Percentiles rank a stretch among this genome's conserved stretches.
phyloP scores from a whole-genome alignment of 2,797 vertebrate genomes.

The Nothura maculosa region DNA sequence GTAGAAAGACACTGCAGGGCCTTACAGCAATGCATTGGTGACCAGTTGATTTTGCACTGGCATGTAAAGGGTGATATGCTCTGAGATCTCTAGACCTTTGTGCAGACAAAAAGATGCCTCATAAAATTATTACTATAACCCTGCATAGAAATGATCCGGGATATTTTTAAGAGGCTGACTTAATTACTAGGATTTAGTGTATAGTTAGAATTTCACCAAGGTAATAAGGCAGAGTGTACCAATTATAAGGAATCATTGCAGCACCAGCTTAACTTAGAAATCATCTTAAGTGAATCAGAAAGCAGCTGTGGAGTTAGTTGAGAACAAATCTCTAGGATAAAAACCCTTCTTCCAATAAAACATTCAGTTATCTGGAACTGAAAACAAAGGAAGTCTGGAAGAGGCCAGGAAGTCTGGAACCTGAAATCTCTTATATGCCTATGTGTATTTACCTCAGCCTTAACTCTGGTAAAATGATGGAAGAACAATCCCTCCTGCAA shows the following conservation, averaged over 20 bases:
- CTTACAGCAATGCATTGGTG: not conserved
- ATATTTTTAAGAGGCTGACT: constrained; percentile 35
- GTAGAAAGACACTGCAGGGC: not conserved
- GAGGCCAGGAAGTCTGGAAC: not conserved
- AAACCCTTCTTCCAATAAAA: not conserved
- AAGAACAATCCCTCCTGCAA: not conserved
- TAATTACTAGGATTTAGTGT: constrained; percentile 37
- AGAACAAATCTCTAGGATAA: constrained; percentile 4
- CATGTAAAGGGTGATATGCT: not conserved
- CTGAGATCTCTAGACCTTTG: not conserved
- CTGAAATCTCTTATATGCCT: not conserved
- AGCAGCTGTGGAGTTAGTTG: constrained; percentile 39
- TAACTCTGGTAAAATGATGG: not conserved
- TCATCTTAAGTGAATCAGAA: constrained; percentile 48
- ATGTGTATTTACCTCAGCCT: not conserved
- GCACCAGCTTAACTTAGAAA: constrained; percentile 42
- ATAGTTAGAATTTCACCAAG: constrained; percentile 32
- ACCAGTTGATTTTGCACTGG: not conserved
- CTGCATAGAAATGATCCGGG: constrained; percentile 1
- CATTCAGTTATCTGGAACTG: not conserved
- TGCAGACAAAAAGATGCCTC: constrained; percentile 29
- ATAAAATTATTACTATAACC: constrained; percentile 19
- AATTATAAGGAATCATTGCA: constrained; percentile 35
- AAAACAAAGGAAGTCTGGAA: not conserved
- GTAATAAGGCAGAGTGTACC: constrained; percentile 36